Evolutionary conservation across 2,888 invertebrate species (phyloP), one percentile per base, ranked within the genome.

Genomic region (Lepas anatifera): DNA sequence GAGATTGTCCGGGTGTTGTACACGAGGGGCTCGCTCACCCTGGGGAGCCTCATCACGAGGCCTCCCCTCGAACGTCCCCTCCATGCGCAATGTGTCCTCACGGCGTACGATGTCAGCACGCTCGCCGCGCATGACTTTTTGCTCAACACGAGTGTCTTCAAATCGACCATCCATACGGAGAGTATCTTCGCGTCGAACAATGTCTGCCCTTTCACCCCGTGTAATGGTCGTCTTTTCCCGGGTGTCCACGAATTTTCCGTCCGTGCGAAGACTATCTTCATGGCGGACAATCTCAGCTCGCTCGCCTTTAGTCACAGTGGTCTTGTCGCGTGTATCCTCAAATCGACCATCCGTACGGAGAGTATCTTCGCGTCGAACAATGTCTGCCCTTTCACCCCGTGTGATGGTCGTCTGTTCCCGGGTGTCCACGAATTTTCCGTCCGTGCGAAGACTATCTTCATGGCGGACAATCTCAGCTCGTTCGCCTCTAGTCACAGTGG

Each of bases 141-240:
- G 70, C n/a, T n/a, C n/a, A 10, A 70, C 70, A 11, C 7, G 25
- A 25, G 25, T 7, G 25, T 6, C 50, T 76, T 80, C 0, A 81
- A 81, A 18, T 1, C 85, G 83, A 16, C 84, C 82, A 73, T 85
- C 37, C 86, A 86, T 80, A 1, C 78, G 78, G 0, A 86, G 75
- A 75, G 85, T 85, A 71, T 52, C 52, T 18, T 52, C 52, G 16
- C 52, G 27, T 16, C 52, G 52, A 6, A 52, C 29, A 18, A 52
- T 32, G 6, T 52, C 52, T 1, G 52, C 52, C 7, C 58, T 32
- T 22, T 58, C 58, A 10, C 58, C 58, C 1, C 35, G 58, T 1
- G 58, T 58, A 1, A 58, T 22, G 7, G 58, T 22, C 6, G 32
- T 35, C 18, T 58, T 25, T 1, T 35, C 32, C n/a, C 58, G 18